These are phyloP conservation scores for Anguilla megastoma DNA, from an alignment of 2,797 vertebrate species.

Conservation along the genomic window DNA sequence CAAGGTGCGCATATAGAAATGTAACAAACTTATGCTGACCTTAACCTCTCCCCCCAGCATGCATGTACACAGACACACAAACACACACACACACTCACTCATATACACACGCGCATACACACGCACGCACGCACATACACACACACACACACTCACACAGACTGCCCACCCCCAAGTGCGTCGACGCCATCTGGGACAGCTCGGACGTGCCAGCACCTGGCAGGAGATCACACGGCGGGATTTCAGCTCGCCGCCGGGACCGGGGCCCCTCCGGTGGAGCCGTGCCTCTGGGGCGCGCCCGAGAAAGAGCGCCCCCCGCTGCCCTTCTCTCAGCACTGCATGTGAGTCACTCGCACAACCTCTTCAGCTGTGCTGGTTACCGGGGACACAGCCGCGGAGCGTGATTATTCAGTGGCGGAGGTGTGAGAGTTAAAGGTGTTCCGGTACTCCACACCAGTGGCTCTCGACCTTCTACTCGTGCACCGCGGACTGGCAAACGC, in stretches of 20 bases:
- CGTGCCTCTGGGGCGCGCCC: not conserved
- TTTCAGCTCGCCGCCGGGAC: conserved; percentile 14
- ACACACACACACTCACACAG: not conserved
- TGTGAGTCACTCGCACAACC: conserved; percentile 33
- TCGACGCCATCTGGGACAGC: not conserved
- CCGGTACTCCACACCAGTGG: not conserved
- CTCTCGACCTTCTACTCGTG: not conserved
- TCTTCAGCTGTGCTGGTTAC: not conserved
- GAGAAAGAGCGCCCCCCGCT: not conserved
- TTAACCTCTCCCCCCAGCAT: not conserved
- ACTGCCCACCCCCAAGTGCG: not conserved
- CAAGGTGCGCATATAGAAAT: not conserved
- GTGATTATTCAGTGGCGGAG: not conserved
- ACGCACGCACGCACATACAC: not conserved
- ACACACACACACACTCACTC: conserved; percentile 14
- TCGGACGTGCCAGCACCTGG: not conserved
- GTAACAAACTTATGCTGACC: not conserved
- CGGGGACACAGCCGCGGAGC: not conserved
- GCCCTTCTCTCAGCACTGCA: not conserved
- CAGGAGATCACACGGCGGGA: not conserved
- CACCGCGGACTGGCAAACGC: not conserved
- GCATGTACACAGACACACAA: conserved; percentile 16
- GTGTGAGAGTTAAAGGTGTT: not conserved
- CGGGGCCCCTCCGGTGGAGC: not conserved
- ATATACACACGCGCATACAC: conserved; percentile 19